These are phyloP conservation scores for Synanceia verrucosa DNA, from an alignment of 2,797 vertebrate species.

Conservation along the genomic window DNA sequence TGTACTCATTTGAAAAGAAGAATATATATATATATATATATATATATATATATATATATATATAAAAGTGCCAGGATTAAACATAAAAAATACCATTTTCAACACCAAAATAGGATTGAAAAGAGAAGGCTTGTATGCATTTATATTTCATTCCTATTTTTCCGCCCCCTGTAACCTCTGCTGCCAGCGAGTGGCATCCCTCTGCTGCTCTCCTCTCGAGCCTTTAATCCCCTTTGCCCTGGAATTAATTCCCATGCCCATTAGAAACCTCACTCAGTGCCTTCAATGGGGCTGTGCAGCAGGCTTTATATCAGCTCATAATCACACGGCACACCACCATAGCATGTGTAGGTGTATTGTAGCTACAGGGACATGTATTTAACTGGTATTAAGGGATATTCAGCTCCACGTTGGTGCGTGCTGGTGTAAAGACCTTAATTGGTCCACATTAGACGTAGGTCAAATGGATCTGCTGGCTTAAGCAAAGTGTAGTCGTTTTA, in stretches of 20 bases:
- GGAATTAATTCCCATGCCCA: constrained; percentile 80
- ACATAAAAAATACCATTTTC: constrained; percentile 60
- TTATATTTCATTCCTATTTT: constrained; percentile 66
- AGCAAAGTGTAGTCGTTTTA: constrained; percentile 64
- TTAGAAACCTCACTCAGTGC: constrained; percentile 73
- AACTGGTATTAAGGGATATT: constrained; percentile 76
- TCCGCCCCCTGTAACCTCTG: constrained; percentile 60
- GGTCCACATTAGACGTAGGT: constrained; percentile 77
- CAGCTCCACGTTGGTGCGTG: constrained; percentile 61
- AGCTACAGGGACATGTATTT: constrained; percentile 74
- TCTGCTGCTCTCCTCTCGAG: constrained; percentile 63
- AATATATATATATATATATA: constrained; percentile 3
- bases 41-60: not conserved
- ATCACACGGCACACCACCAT: constrained; percentile 66
- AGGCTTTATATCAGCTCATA: constrained; percentile 73
- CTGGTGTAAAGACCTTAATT: constrained; percentile 77
- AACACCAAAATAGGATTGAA: constrained; percentile 68
- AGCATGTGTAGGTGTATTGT: constrained; percentile 76
- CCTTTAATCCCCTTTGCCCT: constrained; percentile 80
- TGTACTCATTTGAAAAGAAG: constrained; percentile 13
- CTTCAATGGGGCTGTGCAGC: constrained; percentile 66
- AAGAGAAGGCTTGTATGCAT: constrained; percentile 62
- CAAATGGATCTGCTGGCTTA: constrained; percentile 75
- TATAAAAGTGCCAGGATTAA: constrained; percentile 58
- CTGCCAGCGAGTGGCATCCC: constrained; percentile 71